Evolutionary conservation across 23 tunicate genomes (phyloP), one percentile per base, ranked within the genome.

Genomic region (Pegea sp.): DNA sequence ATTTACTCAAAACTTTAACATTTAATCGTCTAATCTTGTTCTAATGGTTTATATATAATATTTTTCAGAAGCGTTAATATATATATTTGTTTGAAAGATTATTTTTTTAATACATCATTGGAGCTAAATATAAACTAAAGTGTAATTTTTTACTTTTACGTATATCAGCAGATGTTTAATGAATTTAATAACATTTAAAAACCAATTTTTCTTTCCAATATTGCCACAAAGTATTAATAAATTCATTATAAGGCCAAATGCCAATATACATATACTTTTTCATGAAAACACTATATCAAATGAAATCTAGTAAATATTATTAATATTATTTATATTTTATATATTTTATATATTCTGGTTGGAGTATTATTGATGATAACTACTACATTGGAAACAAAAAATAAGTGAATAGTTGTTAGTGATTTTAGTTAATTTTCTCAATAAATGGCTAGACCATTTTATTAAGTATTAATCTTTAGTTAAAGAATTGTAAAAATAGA

Each of bases 341-440:
- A 4, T 24, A 46, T 46, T 21, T 21, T 21, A 21, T 46, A 2
- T 2, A 46, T 3, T 4, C 22, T 46, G 22, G 51, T 46, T 46
- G 4, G 22, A 3, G 51, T 2, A 2, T 3, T 46, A 4, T 46
- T 4, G 4, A 46, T 3, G 4, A 46, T 46, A 25, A 21, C 23
- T 24, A 21, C 24, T 46, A 46, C 3, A 4, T 46, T 46, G 22
- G 2, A 4, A 21, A 30, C 3, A 2, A 30, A 52, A 22, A 31
- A 30, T 30, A 26, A 30, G 31, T 31, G 56, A n/a, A n/a, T n/a
- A n/a, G n/a, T n/a, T n/a, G 56, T 52, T 31, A 31, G 28, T 31
- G 56, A 30, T 26, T 3, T 52, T 52, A 3, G 3, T 16, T 6
- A 3, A 4, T 4, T 52, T 52, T 52, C 31, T 52, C 28, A 26